phyloP scores from a whole-genome alignment of 92 coral and sea anemone genomes.

The Virgularia gustaviana region DNA sequence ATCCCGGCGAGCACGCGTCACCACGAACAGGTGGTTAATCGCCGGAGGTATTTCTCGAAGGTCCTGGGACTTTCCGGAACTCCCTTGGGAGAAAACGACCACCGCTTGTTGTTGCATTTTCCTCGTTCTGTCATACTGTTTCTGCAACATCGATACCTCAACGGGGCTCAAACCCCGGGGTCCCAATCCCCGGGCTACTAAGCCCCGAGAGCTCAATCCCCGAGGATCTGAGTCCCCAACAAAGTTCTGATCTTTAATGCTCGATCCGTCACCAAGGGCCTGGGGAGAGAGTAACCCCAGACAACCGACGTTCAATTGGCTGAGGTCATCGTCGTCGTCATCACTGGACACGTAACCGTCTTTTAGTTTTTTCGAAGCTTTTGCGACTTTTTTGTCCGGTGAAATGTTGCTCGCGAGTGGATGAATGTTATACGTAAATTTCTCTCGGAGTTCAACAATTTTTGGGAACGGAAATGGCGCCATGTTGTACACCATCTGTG shows the following conservation, averaged over 20 bases:
- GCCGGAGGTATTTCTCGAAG: conserved; percentile 71
- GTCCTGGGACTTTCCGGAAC: conserved; percentile 84
- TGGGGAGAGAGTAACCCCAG: conserved; percentile 85
- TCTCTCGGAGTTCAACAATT: conserved; percentile 87
- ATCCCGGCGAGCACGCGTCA: conserved; percentile 67
- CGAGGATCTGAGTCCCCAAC: neutral
- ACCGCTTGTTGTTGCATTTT: conserved; percentile 97
- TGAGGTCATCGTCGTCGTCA: conserved; percentile 88
- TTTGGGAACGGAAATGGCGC: conserved; percentile 97
- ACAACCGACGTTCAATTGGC: conserved; percentile 75
- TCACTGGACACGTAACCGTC: conserved; percentile 84
- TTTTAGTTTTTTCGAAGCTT: conserved; percentile 33
- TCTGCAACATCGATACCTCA: conserved; percentile 74
- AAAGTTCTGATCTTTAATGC: conserved; percentile 41
- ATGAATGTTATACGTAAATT: conserved; percentile 89
- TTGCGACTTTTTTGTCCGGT: conserved; percentile 35
- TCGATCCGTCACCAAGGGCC: conserved; percentile 43
- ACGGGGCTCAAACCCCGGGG: conserved; percentile 41
- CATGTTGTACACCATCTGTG: conserved; percentile 81
- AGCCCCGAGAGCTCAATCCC: conserved; percentile 13
- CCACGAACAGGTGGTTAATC: conserved; percentile 87
- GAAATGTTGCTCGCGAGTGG: conserved; percentile 71
- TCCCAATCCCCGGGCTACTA: neutral
- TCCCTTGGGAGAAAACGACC: conserved; percentile 83
- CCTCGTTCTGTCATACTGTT: conserved; percentile 85